Base-by-base conservation (phyloP, 2,113 vertebrate genomes). In the Tragelaphus buxtoni region DNA sequence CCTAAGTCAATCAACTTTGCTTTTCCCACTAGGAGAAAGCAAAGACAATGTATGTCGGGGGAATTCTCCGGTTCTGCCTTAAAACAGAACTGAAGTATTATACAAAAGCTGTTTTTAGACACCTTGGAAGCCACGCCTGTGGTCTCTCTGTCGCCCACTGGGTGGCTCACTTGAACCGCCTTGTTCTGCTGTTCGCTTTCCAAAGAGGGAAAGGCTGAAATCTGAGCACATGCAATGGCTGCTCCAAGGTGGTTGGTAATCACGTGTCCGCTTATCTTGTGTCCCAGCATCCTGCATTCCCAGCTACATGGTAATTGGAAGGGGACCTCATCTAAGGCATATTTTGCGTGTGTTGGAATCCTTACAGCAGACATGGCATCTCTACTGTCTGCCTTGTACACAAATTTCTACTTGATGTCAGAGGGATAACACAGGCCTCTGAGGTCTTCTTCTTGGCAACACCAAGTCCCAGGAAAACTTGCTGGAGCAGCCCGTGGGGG, bases 291-390 rank as follows among this genome's bases (percentile, higher is more conserved):
- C 30, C n/a, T 35, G 14, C 2, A 26, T 4, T 30, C 60, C 65
- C 79, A 35, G 7, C 20, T 2, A 10, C n/a, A 9, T 0, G 1
- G 88, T 20, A 51, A 55, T 10, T 14, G 63, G 13, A 26, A 42
- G 30, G 53, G 61, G 30, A 10, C 32, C 0, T 2, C 0, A 0
- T 35, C 74, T 87, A 13, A n/a, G 2, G 12, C 3, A 0, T 0
- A 3, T 13, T 30, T 82, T 39, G 45, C 22, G 1, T 26, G 35
- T 72, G 65, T 10, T 12, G 35, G 20, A 72, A 72, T 12, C 65
- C 18, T 72, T 39, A 72, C 9, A 39, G 65, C 1, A 0, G 18
- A 5, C 24, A 10, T 0, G 9, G 10, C 6, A 12, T 30, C 39
- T 93, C 32, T 45, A 4, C 16, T 18, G 14, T 49, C 53, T 42